Evolutionary conservation across 2,888 invertebrate species (phyloP).

Genomic region (Vanessa cardui): DNA sequence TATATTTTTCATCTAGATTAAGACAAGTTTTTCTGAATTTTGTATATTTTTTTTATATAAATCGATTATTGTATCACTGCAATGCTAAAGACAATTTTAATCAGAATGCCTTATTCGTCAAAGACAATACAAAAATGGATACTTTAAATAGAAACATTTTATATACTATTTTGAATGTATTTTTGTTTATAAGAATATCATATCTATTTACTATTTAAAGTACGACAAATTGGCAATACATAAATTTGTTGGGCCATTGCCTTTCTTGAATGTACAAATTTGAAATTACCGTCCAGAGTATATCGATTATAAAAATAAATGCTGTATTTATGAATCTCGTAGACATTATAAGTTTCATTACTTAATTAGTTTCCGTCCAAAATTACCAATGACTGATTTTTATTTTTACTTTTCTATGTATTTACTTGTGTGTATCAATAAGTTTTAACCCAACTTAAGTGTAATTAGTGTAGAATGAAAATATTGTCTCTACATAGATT

Average conservation of each 20-base stretch:
- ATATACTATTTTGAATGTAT: background rate
- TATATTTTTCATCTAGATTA: conserved; percentile 37
- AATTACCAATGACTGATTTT: conserved; percentile 77
- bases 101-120: conserved; percentile 61
- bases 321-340: conserved; percentile 57
- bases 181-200: conserved; percentile 12
- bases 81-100: conserved; percentile 46
- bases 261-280: conserved; percentile 50
- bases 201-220: background rate
- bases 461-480: conserved; percentile 54
- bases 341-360: conserved; percentile 56
- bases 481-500: conserved; percentile 65
- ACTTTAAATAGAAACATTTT: conserved; percentile 5
- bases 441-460: conserved; percentile 61
- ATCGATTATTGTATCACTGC: background rate
- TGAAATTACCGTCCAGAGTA: conserved; percentile 58
- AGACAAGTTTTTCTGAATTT: conserved; percentile 29
- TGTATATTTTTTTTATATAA: background rate
- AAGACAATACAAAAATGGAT: conserved; percentile 49
- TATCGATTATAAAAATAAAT: conserved; percentile 37
- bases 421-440: conserved; percentile 50
- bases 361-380: conserved; percentile 82
- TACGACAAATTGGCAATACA: conserved; percentile 7
- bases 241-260: conserved; percentile 17
- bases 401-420: conserved; percentile 60